Evolutionary conservation across 2,888 invertebrate genomes (phyloP), one percentile per base, ranked within the genome.

Genomic region (Andrena bicolor): DNA sequence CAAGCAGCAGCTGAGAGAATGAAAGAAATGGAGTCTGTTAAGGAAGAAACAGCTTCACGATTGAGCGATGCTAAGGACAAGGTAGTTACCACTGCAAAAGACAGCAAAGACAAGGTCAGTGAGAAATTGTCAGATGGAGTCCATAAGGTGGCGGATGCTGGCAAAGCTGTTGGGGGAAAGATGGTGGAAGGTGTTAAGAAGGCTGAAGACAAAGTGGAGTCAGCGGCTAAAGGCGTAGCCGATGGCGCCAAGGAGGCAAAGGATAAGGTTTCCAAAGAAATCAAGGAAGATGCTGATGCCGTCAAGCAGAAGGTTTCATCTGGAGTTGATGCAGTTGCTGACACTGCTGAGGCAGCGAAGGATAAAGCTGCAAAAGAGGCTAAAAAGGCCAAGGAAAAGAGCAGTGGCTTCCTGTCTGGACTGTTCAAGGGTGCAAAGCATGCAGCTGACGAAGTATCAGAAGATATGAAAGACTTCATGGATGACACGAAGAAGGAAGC

Each of bases 341-440:
- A 94, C 94, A 94, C 89, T 94, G 94, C 30, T 94, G 94, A 89
- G 94, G 94, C 51, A 94, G 95, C 92, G 0, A 95, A 95, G 88
- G 94, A 94, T 8, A 80, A 87, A 76, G 72, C 71, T 1, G 79
- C 72, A 0, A 74, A 85, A 32, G 86, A 84, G n/a, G 74, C 79
- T 0, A 87, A 89, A 32, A 83, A 88, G 60, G 82, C 70, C 0
- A 88, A 90, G 49, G 89, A 90, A 1, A 88, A 88, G 30, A 28
- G 65, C 0, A 13, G 78, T 5, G 90, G 90, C 0, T 89, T 91
- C 23, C 82, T 91, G 0, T 89, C 91, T 0, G 90, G 89, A 2
- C 81, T 91, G 5, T 84, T 92, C 4, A 90, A 91, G 61, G 85
- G 89, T 0, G 83, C 87, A 0, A 91, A 90, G 53, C 88, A 90